Conservation (phyloP, 2,888 invertebrate genomes). For the Agrotis puta region DNA sequence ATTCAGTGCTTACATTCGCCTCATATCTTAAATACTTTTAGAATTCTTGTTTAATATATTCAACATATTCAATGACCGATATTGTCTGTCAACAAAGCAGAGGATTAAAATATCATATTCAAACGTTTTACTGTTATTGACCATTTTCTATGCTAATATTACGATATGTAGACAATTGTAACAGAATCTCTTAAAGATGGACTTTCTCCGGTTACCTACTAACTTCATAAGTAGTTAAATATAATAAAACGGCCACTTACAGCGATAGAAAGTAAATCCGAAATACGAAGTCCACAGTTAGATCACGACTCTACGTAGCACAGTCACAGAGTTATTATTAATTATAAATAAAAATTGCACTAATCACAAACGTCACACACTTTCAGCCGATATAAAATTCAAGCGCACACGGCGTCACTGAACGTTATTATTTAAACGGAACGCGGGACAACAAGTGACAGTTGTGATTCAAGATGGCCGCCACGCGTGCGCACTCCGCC, state of each 20-base stretch:
- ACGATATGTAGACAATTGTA: constrained; percentile 63
- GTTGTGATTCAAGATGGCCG: constrained; percentile 79
- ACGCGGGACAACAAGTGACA: constrained; percentile 81
- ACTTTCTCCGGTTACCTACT: constrained; percentile 81
- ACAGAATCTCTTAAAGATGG: constrained; percentile 65
- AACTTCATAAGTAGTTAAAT: constrained; percentile 74
- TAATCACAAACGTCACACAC: constrained; percentile 75
- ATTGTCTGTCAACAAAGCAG: constrained; percentile 55
- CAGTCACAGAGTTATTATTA: constrained; percentile 81
- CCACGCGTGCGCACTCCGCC: constrained; percentile 91
- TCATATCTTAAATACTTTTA: constrained; percentile 35
- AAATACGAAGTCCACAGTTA: constrained; percentile 82
- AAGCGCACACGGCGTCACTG: constrained; percentile 75
- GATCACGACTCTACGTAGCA: constrained; percentile 82
- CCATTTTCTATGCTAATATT: constrained; percentile 63
- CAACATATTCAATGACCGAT: constrained; percentile 62
- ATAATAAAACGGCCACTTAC: constrained; percentile 89
- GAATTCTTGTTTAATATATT: constrained; percentile 58
- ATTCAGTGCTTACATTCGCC: constrained; percentile 37
- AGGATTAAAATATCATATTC: constrained; percentile 36
- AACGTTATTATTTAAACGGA: constrained; percentile 85
- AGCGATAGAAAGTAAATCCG: constrained; percentile 90
- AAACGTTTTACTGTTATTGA: constrained; percentile 54
- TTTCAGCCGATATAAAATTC: constrained; percentile 63
- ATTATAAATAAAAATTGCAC: constrained; percentile 71